Evolutionary conservation across 2,113 vertebrate species (phyloP).

Genomic region (Murina feae): DNA sequence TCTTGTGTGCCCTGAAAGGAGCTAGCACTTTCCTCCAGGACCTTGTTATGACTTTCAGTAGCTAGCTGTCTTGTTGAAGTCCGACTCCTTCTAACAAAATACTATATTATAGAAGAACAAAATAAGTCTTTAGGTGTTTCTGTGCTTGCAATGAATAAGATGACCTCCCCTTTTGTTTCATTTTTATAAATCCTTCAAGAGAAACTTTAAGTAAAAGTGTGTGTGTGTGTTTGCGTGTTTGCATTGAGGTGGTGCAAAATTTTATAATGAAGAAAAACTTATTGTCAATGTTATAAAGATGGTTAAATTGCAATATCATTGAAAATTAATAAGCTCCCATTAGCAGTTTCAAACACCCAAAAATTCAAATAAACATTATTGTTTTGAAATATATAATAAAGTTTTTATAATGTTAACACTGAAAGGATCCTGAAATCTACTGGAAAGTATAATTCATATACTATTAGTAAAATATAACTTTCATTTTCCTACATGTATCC

Average conservation of each 20-base stretch:
- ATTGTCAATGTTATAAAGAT: not conserved
- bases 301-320: not conserved
- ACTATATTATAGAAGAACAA: not conserved
- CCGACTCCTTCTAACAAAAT: not conserved
- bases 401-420: not conserved
- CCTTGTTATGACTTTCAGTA: not conserved
- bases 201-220: not conserved
- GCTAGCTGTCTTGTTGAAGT: not conserved
- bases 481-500: slow-evolving; percentile 6
- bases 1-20: not conserved
- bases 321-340: not conserved
- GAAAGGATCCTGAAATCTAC: not conserved
- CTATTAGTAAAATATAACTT: not conserved
- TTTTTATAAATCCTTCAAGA: slow-evolving; percentile 11
- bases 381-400: not conserved
- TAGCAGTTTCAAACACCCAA: not conserved
- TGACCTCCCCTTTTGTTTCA: not conserved
- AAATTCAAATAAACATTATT: not conserved
- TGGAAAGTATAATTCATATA: not conserved
- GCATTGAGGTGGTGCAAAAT: not conserved
- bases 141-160: not conserved
- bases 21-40: not conserved
- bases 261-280: not conserved
- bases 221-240: not conserved
- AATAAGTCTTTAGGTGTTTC: not conserved